Conservation (phyloP, 2,888 invertebrate species). For the Ornithoptera alexandrae region DNA sequence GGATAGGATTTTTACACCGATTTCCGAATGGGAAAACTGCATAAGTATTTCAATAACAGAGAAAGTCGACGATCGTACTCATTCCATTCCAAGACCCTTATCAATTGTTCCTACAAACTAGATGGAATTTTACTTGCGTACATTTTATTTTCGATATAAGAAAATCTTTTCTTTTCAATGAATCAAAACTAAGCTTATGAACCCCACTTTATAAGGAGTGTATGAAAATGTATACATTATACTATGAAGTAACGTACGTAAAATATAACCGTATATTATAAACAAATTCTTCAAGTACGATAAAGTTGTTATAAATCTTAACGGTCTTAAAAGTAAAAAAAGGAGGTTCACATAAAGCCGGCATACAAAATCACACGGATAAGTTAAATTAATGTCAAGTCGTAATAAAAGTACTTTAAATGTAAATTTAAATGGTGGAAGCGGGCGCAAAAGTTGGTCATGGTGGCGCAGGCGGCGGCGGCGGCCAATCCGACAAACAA, state of each 20-base stretch:
- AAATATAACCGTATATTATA: too few relatives aligned
- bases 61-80: background rate
- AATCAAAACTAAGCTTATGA: too few relatives aligned
- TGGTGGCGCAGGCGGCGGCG: background rate
- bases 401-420: conserved; percentile 15
- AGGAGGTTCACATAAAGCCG: background rate
- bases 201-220: too few relatives aligned
- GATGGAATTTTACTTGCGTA: conserved; percentile 1
- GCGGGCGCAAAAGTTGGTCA: background rate
- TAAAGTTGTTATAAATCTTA: too few relatives aligned
- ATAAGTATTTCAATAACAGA: conserved; percentile 15
- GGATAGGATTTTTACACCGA: too few relatives aligned
- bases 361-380: background rate
- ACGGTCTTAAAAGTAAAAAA: background rate
- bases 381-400: conserved; percentile 9
- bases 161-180: too few relatives aligned
- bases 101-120: conserved; percentile 10
- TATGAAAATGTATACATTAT: too few relatives aligned
- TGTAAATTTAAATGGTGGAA: conserved; percentile 18
- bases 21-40: background rate
- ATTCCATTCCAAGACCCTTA: conserved; percentile 16
- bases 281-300: too few relatives aligned
- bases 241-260: too few relatives aligned
- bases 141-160: too few relatives aligned
- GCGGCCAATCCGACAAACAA: conserved; percentile 21